phyloP scores from a whole-genome alignment of 2,113 vertebrate genomes.

The Octodon degus region DNA sequence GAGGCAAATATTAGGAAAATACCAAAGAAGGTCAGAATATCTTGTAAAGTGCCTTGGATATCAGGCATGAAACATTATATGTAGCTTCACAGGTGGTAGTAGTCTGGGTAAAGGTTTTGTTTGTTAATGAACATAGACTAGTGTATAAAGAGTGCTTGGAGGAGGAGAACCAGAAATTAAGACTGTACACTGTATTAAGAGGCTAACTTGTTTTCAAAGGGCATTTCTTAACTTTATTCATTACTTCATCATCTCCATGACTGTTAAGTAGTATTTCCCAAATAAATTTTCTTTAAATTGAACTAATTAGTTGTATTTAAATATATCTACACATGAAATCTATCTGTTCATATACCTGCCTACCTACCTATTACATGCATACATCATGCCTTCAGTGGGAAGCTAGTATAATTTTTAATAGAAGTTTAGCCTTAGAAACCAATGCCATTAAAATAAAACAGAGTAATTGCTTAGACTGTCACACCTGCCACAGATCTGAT shows the following conservation, averaged over 20 bases:
- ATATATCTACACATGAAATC: not conserved
- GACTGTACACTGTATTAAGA: not conserved
- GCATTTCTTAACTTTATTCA: not conserved
- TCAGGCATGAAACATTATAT: not conserved
- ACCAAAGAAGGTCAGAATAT: not conserved
- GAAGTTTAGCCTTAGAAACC: constrained; percentile 17
- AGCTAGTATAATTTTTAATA: not conserved
- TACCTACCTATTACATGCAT: not conserved
- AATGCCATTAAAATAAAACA: not conserved
- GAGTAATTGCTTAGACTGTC: not conserved
- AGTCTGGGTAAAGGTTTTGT: not conserved
- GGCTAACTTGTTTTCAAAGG: not conserved
- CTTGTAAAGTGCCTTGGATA: too few relatives aligned
- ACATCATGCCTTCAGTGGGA: not conserved
- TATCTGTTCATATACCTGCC: not conserved
- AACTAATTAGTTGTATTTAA: constrained; percentile 21
- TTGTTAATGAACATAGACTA: not conserved
- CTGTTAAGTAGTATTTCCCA: not conserved
- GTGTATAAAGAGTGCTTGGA: not conserved
- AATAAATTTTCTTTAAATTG: not conserved
- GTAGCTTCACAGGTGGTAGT: not conserved
- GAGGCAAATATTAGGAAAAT: not conserved
- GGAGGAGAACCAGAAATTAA: not conserved
- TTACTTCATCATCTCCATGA: not conserved
- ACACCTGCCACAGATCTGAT: not conserved